phyloP scores from a whole-genome alignment of 2,888 invertebrate genomes.

The Pycnomerus fuliginosus region DNA sequence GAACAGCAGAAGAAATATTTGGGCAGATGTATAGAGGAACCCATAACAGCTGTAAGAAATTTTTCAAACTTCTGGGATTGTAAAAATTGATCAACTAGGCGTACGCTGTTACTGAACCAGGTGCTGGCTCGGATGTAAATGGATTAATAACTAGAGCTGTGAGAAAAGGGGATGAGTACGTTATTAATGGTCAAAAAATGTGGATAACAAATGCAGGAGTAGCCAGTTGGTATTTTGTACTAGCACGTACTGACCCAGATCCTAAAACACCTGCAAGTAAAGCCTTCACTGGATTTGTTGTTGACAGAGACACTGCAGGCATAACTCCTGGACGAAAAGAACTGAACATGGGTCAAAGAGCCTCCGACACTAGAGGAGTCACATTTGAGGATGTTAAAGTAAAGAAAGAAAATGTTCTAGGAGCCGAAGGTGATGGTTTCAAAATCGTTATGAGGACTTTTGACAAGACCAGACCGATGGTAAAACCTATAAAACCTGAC shows the following conservation, averaged over 20 bases:
- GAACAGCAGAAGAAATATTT: conserved; percentile 95
- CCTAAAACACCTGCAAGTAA: conserved; percentile 87
- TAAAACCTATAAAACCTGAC: background rate
- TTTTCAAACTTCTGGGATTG: background rate
- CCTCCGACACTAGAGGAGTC: conserved; percentile 92
- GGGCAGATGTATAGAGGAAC: conserved; percentile 85
- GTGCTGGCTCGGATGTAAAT: conserved; percentile 94
- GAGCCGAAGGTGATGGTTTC: conserved; percentile 90
- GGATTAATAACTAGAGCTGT: conserved; percentile 82
- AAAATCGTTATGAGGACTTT: conserved; percentile 97
- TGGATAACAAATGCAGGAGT: conserved; percentile 99
- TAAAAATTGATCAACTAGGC: conserved; percentile 44
- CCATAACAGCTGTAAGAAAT: conserved; percentile 77
- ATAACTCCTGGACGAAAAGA: conserved; percentile 91
- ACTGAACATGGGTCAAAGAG: conserved; percentile 94
- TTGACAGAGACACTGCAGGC: conserved; percentile 87
- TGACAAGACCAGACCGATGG: conserved; percentile 54
- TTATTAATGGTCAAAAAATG: conserved; percentile 95
- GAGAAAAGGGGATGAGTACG: conserved; percentile 92
- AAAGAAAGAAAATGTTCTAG: conserved; percentile 89
- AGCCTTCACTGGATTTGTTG: conserved; percentile 96
- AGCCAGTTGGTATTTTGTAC: conserved; percentile 94
- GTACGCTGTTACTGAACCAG: conserved; percentile 94
- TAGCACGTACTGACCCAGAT: conserved; percentile 90
- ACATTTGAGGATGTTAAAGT: conserved; percentile 96